Base-by-base conservation (phyloP, 2,113 vertebrate species). In the Apus apus region DNA sequence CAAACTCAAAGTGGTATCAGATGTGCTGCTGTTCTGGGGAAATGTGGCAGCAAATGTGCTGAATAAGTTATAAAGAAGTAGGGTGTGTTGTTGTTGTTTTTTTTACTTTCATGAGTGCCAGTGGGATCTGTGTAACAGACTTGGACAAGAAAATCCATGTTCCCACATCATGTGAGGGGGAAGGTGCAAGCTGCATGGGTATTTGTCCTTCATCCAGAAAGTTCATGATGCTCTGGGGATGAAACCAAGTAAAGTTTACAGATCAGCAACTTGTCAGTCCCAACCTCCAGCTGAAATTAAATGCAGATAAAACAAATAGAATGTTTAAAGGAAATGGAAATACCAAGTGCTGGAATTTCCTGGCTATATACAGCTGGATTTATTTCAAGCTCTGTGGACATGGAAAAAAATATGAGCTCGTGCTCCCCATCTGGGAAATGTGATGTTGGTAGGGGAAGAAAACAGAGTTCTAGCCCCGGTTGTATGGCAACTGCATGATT, bases 251-350 rank as follows among this genome's bases (percentile, higher is more conserved):
- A 96, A 93, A 87, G 89, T 95, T 92, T 94, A 90, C 93, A 92
- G 88, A 93, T 97, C 96, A 94, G 88, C 90, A 93, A 65, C 90
- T 93, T 92, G 80, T 96, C 96, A 95, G 70, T 26, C 70, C 62
- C 83, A 92, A 70, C 50, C 80, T 93, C 53, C 71, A 90, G 46
- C 61, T 66, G 73, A 93, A 96, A 96, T 94, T 91, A 95, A 94
- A 92, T 26, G 29, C 92, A 96, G 92, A 96, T 90, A 90, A 95
- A 97, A 82, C 83, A 95, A 96, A 96, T 76, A 85, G 83, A 93
- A 95, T 93, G 36, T 79, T 96, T 96, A 67, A 97, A 92, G 89
- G 32, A 97, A 96, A 95, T 96, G 89, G 87, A 96, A 97, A 97
- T 96, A 89, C 76, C 67, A 56, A 85, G 90, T 82, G 81, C 89